phyloP scores from a whole-genome alignment of 2,113 vertebrate species.

The Anguilla japonica region DNA sequence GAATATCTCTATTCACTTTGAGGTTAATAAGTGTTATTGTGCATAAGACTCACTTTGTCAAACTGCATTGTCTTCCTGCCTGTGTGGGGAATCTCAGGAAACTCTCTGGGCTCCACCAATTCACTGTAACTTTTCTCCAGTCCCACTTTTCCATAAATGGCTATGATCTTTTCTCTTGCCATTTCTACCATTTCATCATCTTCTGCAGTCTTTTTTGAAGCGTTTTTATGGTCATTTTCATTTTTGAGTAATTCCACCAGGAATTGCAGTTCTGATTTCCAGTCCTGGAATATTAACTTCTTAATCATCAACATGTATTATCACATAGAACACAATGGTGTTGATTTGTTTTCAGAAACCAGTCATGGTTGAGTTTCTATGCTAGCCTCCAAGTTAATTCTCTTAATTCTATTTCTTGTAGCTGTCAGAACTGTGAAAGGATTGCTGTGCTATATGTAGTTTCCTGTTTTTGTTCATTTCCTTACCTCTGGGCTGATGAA shows the following conservation, averaged over 20 bases:
- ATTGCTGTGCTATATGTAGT: not conserved
- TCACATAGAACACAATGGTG: not conserved
- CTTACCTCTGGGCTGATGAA: slow-evolving; percentile 54
- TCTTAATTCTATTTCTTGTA: not conserved
- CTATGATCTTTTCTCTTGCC: slow-evolving; percentile 21
- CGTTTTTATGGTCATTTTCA: not conserved
- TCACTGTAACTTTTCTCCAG: not conserved
- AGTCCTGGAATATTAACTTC: not conserved
- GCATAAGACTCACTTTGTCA: not conserved
- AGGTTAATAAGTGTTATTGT: not conserved
- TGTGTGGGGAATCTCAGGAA: not conserved
- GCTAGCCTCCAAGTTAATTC: not conserved
- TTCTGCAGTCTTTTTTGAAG: too few species aligned
- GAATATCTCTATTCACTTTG: not conserved
- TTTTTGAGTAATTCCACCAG: not conserved
- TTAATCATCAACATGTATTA: not conserved
- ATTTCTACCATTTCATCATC: not conserved
- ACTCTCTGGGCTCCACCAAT: not conserved
- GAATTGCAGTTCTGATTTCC: slow-evolving; percentile 3
- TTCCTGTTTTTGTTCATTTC: not conserved
- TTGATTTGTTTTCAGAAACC: not conserved
- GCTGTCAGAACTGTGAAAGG: not conserved
- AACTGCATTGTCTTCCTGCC: not conserved
- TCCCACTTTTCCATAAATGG: slow-evolving; percentile 15
- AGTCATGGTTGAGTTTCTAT: not conserved